Conservation (phyloP, 2,113 vertebrate species). For the Melanostigma gelatinosum region DNA sequence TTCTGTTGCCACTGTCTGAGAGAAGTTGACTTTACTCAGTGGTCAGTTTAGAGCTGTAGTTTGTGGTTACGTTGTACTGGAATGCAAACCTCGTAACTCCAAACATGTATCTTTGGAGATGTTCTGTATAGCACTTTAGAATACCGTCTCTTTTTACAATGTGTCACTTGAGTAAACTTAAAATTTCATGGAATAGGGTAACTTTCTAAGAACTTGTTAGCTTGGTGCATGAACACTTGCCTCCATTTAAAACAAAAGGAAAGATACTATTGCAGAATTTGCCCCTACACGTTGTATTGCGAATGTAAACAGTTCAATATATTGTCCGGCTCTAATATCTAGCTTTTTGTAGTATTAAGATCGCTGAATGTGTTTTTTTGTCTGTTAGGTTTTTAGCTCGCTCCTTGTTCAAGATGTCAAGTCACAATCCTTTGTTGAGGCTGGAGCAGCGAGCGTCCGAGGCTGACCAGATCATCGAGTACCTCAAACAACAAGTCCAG, state of each 20-base stretch:
- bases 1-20: slow-evolving; percentile 59
- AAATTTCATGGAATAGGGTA: not conserved
- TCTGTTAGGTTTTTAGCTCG: slow-evolving; percentile 86
- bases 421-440: slow-evolving; percentile 87
- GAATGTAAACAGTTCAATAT: not conserved
- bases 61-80: slow-evolving; percentile 56
- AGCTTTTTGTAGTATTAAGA: not conserved
- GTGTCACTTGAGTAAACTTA: slow-evolving; percentile 4
- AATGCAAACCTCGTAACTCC: slow-evolving; percentile 54
- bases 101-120: slow-evolving; percentile 42
- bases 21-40: slow-evolving; percentile 31
- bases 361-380: slow-evolving; percentile 6
- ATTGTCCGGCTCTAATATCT: not conserved
- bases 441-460: slow-evolving; percentile 95
- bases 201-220: not conserved
- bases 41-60: slow-evolving; percentile 56
- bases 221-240: not conserved
- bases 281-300: not conserved
- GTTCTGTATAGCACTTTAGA: slow-evolving; percentile 23
- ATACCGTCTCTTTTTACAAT: slow-evolving; percentile 11
- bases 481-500: slow-evolving; percentile 95
- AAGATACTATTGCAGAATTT: not conserved
- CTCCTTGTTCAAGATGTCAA: slow-evolving; percentile 90
- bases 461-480: slow-evolving; percentile 95
- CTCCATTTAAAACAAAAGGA: not conserved